Evolutionary conservation across 2,113 vertebrate species (phyloP), one percentile per base, ranked within the genome.

Genomic region (Heteronetta atricapilla): DNA sequence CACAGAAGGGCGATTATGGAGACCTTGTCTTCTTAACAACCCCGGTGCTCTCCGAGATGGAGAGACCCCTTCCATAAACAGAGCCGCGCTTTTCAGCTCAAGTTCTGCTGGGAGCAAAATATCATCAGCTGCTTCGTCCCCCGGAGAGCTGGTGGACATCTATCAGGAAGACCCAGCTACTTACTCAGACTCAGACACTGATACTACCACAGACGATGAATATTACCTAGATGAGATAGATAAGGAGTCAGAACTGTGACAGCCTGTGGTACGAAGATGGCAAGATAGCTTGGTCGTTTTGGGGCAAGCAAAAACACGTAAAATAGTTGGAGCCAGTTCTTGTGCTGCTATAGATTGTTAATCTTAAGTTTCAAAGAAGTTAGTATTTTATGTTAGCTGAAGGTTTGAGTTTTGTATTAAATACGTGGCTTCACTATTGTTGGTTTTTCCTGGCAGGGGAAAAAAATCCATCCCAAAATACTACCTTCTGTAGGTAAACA

Each of bases 121-220:
- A 44, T 97, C 97, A 52, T 96, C 96, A 2, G 97, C 98, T 56
- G 96, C 85, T 58, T 97, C 97, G 1, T 97, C 97, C 22, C 97
- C 98, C 34, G 97, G 52, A 52, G 93, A 96, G 17, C 82, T 42
- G 15, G 81, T 95, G 93, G 95, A 98, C 88, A 85, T 97, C 96
- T 95, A 97, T 26, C 72, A 62, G 93, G 93, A 98, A 64, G 88
- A 98, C 77, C 62, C 82, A 96, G 55, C 93, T 5, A 93, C 95
- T 55, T 98, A 98, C 82, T 98, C 99, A 0, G 99, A 99, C 50
- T 98, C 98, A 2, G 98, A 98, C 95, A 98, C 98, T 3, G 99
- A 99, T 66, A 99, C 99, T 3, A 99, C 99, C 34, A 99, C 99
- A 0, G 99, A 99, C 74, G 99, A 99, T 48, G 99, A 99, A 76